Base-by-base conservation (phyloP, 1,140 invertebrate species). In the Nasonia longicornis region DNA sequence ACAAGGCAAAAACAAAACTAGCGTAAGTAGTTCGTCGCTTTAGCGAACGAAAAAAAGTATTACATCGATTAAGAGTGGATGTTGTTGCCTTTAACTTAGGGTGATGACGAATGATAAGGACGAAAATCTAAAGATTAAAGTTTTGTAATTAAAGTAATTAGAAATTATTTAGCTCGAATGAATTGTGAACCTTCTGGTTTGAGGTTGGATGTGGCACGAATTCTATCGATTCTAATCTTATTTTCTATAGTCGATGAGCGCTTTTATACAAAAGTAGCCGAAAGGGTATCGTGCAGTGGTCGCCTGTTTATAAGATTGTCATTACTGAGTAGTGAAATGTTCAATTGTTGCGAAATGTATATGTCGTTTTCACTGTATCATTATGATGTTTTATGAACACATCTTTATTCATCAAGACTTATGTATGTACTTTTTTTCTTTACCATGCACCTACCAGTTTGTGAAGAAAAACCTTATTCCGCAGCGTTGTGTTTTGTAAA, bases 1-100 rank as follows among this genome's bases (percentile, higher is more conserved):
- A 45, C 84, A 6, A 87, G 86, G 81, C 85, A 88, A 84, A 90
- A 88, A 58, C 83, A 86, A 83, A 87, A 87, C 67, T 87, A 86
- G 79, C 77, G 29, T 79, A 80, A 80, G 66, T 80, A 64, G 71
- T 78, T 77, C 75, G 38, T 82, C n/a, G 73, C 31, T 35, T 48
- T 58, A 73, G 26, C 42, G 35, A 78, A 78, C 26, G 70, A 64
- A 82, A 80, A 80, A 77, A 82, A 77, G 81, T 82, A 82, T 82
- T 82, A 75, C 81, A 75, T 74, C 42, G 76, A 82, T 81, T 66
- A 81, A 77, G 70, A 82, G 63, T 67, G 69, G 76, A 82, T 67
- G n/a, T 31, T 58, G 48, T 78, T 82, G 42, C 69, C 35, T 73
- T 74, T 26, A 26, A 35, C 35, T 7, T 78, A 63, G 12, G 63